Conservation (phyloP, 2,797 vertebrate species). For the Rhabdophis nuchalis region DNA sequence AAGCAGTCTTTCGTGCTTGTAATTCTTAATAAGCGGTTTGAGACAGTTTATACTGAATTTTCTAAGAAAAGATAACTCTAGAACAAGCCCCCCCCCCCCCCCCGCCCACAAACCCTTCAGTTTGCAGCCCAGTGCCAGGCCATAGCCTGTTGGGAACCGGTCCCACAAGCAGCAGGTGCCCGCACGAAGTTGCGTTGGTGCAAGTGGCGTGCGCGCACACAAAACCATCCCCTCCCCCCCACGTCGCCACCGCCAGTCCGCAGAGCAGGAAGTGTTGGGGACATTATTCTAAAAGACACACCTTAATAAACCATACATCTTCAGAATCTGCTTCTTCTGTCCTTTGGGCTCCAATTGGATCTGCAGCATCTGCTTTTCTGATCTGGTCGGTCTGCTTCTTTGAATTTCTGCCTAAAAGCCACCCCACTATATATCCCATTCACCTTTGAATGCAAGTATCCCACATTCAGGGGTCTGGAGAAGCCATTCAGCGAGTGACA, state of each 20-base stretch:
- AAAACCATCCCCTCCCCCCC: not conserved
- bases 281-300: not conserved
- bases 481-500: not conserved
- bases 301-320: not conserved
- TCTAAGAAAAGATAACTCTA: not conserved
- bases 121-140: not conserved
- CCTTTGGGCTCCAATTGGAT: not conserved
- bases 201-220: accelerated
- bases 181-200: not conserved
- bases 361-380: not conserved
- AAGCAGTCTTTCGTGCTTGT: not conserved
- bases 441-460: not conserved
- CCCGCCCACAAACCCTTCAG: not conserved
- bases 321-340: not conserved
- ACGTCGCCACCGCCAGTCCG: not conserved
- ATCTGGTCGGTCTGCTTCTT: not conserved
- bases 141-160: not conserved
- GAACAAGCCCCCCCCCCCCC: not conserved
- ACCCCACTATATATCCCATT: not conserved
- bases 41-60: not conserved
- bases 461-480: not conserved
- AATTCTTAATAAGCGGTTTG: not conserved
- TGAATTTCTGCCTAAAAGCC: not conserved
- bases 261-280: not conserved
- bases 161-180: not conserved